Conservation (phyloP, 2,113 vertebrate species). For the Nestor notabilis region DNA sequence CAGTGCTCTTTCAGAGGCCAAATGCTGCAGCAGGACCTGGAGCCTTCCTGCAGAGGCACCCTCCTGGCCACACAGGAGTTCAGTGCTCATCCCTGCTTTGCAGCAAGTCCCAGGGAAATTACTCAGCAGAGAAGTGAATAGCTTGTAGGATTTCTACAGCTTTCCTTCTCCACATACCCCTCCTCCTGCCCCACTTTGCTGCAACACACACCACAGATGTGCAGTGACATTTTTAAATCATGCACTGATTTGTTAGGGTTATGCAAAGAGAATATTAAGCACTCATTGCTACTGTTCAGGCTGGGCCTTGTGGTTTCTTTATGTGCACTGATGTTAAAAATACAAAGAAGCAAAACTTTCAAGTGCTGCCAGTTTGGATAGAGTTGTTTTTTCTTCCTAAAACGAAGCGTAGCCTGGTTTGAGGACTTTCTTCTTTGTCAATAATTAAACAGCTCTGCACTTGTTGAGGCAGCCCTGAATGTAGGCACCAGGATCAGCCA, state of each 20-base stretch:
- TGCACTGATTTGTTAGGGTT: neutral
- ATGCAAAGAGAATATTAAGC: slow-evolving; percentile 5
- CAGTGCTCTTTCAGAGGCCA: neutral
- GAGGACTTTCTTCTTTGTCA: slow-evolving; percentile 9
- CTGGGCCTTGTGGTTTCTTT: neutral
- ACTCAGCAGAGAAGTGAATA: neutral
- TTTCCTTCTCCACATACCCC: neutral
- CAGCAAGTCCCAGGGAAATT: neutral
- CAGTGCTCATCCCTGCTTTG: neutral
- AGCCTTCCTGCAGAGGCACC: neutral
- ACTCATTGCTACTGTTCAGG: neutral
- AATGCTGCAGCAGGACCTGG: neutral
- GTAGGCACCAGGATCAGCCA: neutral
- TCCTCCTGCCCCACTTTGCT: neutral
- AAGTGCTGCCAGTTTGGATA: neutral
- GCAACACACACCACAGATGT: neutral
- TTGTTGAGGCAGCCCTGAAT: neutral
- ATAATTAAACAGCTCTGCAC: slow-evolving; percentile 9
- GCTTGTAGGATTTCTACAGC: neutral
- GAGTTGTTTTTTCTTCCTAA: neutral
- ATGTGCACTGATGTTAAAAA: neutral
- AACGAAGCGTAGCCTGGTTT: neutral
- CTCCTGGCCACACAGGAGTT: neutral
- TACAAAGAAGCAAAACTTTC: neutral
- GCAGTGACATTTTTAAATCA: slow-evolving; percentile 25